Percentiles rank a stretch among this genome's conserved stretches.
phyloP scores from a whole-genome alignment of 2,113 vertebrate genomes.

The Otocyon megalotis region DNA sequence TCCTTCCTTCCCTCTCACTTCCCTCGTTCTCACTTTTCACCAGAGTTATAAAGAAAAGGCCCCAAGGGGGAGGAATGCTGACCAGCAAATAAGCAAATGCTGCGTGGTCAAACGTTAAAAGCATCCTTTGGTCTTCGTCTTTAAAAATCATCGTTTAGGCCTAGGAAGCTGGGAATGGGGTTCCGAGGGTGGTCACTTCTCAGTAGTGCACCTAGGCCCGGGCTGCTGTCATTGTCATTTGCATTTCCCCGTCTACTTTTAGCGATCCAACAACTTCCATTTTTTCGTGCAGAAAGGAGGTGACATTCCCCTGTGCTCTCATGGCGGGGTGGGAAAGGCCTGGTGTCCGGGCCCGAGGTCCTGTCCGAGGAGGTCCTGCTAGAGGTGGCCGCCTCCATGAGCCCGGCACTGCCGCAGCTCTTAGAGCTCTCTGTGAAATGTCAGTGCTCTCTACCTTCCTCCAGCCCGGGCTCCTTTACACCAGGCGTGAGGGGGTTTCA shows the following conservation, averaged over 20 bases:
- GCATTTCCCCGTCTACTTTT: neutral
- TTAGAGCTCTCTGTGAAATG: neutral
- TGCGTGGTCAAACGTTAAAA: neutral
- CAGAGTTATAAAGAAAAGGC: neutral
- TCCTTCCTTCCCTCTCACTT: neutral
- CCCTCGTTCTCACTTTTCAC: neutral
- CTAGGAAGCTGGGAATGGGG: neutral
- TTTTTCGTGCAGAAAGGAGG: neutral
- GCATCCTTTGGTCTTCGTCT: neutral
- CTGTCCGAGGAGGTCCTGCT: neutral
- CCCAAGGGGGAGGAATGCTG: neutral
- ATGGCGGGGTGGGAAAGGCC: too few relatives aligned
- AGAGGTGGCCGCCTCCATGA: neutral
- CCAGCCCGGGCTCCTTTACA: neutral
- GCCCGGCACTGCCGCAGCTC: accelerated
- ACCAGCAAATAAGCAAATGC: neutral
- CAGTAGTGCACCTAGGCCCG: neutral
- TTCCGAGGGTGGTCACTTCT: neutral
- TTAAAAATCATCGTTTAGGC: neutral
- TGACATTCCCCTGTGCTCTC: too few relatives aligned
- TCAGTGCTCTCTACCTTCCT: neutral
- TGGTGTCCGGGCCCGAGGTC: neutral
- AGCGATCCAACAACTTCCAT: neutral
- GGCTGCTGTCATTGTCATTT: neutral
- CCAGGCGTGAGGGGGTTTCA: neutral